Percentiles rank a stretch among this genome's conserved stretches.
Evolutionary conservation across 2,888 invertebrate genomes (phyloP).

Genomic region (Apodemia zela): DNA sequence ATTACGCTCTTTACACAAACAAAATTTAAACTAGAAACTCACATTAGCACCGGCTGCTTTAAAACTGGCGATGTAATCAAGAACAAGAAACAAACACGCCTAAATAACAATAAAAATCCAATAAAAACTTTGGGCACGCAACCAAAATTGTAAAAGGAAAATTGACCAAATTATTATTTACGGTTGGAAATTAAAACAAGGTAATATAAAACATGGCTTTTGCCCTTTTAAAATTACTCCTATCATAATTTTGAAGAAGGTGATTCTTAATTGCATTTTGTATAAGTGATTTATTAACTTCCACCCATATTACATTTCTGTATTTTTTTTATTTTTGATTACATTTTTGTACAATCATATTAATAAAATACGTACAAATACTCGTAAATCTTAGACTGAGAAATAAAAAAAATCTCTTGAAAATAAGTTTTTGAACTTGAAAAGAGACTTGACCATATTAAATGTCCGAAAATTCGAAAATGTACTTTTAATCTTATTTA

Average conservation of each 20-base stretch:
- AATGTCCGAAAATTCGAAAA: too few species aligned
- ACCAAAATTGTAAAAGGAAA: conserved; percentile 73
- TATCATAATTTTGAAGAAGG: not conserved
- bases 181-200: conserved; percentile 73
- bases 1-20: conserved; percentile 63
- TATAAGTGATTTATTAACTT: not conserved
- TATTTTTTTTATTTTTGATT: not conserved
- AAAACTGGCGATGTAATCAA: conserved; percentile 77
- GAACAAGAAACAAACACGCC: conserved; percentile 80
- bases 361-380: too few species aligned
- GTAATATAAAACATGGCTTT: conserved; percentile 69
- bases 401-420: too few species aligned
- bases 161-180: conserved; percentile 80
- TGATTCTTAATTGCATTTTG: conserved; percentile 6
- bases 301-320: not conserved
- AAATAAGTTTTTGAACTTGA: too few species aligned
- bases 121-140: conserved; percentile 79
- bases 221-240: conserved; percentile 32
- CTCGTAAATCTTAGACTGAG: too few species aligned
- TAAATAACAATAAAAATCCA: conserved; percentile 80
- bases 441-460: too few species aligned
- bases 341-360: too few species aligned
- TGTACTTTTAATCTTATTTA: too few species aligned
- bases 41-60: conserved; percentile 77
- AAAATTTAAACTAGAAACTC: conserved; percentile 72